Conservation (phyloP, 2,113 vertebrate species). For the Mus pahari region DNA sequence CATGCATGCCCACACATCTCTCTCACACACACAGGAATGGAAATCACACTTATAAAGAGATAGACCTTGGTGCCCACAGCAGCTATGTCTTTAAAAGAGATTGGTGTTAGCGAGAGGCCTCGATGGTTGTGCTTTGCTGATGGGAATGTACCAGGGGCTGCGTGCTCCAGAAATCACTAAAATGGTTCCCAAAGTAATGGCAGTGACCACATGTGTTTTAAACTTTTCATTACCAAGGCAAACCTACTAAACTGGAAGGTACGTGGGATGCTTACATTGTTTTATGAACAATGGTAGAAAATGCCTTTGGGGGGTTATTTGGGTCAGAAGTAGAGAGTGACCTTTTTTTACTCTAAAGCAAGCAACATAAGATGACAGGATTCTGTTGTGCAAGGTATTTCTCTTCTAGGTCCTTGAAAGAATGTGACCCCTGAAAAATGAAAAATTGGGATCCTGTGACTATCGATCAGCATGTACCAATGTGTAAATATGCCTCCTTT, state of each 20-base stretch:
- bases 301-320: neutral
- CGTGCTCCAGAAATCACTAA: neutral
- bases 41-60: neutral
- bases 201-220: neutral
- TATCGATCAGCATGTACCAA: neutral
- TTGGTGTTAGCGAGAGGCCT: neutral
- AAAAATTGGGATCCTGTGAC: slow-evolving; percentile 39
- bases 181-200: neutral
- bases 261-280: neutral
- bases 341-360: neutral
- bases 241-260: neutral
- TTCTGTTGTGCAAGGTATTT: neutral
- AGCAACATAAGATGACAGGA: neutral
- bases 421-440: neutral
- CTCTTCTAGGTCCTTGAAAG: neutral
- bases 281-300: neutral
- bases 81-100: neutral
- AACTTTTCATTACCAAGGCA: neutral
- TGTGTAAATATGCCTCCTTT: slow-evolving; percentile 68
- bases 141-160: neutral
- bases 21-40: neutral
- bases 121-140: neutral
- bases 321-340: too few relatives aligned
- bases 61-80: neutral
- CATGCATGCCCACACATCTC: neutral